Conservation (phyloP, 1,140 invertebrate species). For the Maconellicoccus hirsutus region DNA sequence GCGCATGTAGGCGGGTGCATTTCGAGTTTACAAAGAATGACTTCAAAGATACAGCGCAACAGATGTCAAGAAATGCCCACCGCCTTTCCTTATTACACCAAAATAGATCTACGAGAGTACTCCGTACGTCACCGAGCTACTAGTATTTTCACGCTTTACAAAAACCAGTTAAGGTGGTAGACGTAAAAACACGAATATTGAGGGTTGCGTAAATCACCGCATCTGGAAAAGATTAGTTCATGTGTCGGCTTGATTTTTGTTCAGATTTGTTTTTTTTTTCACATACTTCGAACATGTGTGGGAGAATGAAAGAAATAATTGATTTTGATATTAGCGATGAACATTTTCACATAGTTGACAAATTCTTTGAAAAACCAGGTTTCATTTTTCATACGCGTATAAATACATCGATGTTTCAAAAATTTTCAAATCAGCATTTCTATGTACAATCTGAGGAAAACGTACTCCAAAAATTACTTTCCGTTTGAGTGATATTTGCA, state of each 20-base stretch:
- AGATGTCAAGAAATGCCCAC: not conserved
- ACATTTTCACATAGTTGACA: no score
- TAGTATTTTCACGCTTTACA: not conserved
- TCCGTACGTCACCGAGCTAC: not conserved
- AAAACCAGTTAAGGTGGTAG: slow-evolving; percentile 8
- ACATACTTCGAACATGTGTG: not conserved
- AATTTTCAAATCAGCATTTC: no score
- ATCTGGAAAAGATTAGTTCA: not conserved
- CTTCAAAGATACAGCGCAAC: not conserved
- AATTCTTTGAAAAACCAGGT: no score
- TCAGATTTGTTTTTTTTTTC: not conserved
- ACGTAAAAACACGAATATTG: no score
- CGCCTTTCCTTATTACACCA: not conserved
- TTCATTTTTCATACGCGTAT: no score
- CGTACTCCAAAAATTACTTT: no score
- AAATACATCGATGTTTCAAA: no score
- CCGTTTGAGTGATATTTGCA: no score
- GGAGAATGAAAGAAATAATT: no score
- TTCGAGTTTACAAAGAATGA: not conserved
- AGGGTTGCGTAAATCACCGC: not conserved
- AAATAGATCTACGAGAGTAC: not conserved
- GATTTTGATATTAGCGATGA: no score
- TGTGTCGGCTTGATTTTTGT: not conserved
- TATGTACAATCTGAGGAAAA: no score
- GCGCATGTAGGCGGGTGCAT: not conserved